Conservation (phyloP, 2,797 vertebrate genomes). For the Bradypus variegatus region DNA sequence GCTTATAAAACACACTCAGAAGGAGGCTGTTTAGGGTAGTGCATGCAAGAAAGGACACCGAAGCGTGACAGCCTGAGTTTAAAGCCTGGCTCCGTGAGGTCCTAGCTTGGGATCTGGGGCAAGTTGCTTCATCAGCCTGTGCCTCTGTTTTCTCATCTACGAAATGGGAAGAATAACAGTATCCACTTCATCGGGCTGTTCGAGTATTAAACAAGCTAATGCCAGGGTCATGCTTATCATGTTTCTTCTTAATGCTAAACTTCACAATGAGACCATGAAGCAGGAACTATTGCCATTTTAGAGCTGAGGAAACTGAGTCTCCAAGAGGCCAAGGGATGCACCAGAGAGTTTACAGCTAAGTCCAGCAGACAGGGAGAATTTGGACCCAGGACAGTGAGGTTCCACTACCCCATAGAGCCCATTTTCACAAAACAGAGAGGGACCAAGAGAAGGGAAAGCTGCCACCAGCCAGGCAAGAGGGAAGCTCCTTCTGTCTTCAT, state of each 20-base stretch:
- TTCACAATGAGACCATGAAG: background rate
- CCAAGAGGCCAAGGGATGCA: background rate
- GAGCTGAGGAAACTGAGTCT: background rate
- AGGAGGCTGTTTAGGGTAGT: accelerated
- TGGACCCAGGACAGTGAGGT: background rate
- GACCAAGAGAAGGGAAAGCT: background rate
- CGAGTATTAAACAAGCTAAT: background rate
- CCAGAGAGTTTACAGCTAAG: background rate
- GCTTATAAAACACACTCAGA: background rate
- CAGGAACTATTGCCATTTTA: background rate
- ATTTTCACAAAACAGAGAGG: background rate
- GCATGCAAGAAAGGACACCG: background rate
- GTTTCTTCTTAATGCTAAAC: background rate
- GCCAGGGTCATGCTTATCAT: background rate
- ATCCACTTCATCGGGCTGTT: background rate
- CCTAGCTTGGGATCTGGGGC: background rate
- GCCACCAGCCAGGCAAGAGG: background rate
- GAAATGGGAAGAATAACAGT: background rate
- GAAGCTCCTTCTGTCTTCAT: background rate
- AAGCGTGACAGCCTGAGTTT: accelerated
- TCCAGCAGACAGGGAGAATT: background rate
- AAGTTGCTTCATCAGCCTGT: background rate
- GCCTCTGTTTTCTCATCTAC: background rate
- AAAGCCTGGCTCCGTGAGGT: background rate
- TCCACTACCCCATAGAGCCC: background rate